phyloP scores from a whole-genome alignment of 2,797 vertebrate species.

The Falco peregrinus region DNA sequence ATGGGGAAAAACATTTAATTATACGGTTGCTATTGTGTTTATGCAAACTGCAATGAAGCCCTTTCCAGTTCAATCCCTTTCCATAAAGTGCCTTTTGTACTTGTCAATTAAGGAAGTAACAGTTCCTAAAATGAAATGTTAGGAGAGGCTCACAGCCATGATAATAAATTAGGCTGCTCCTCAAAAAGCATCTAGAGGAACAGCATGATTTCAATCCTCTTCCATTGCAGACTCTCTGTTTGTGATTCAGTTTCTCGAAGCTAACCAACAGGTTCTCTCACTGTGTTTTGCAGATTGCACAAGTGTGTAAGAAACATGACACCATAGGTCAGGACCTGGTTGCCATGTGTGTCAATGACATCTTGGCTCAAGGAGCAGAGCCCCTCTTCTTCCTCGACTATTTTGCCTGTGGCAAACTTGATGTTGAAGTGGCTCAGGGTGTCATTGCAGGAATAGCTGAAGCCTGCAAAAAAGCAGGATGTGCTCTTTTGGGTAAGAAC shows the following conservation, averaged over 20 bases:
- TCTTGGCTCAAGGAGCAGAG: constrained; percentile 95
- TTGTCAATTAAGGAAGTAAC: background rate
- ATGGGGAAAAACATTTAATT: background rate
- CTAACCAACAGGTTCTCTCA: background rate
- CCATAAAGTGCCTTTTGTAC: background rate
- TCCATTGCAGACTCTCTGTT: background rate
- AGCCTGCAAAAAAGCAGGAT: constrained; percentile 88
- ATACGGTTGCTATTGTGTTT: background rate
- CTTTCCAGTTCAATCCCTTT: background rate
- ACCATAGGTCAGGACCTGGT: constrained; percentile 94
- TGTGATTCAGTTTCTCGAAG: background rate
- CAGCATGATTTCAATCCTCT: rapidly evolving
- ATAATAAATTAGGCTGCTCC: background rate
- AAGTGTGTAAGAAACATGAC: constrained; percentile 84
- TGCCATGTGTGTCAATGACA: constrained; percentile 96
- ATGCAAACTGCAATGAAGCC: background rate
- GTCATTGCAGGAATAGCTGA: constrained; percentile 88
- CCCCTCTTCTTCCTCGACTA: constrained; percentile 98
- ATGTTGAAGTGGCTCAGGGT: constrained; percentile 79
- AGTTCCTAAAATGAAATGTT: background rate
- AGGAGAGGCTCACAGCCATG: background rate
- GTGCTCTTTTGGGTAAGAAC: constrained; percentile 89
- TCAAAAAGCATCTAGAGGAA: background rate
- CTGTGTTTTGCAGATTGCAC: constrained; percentile 81
- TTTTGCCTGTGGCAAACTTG: constrained; percentile 92